phyloP scores from a whole-genome alignment of 2,888 invertebrate species.

The Nematopogon swammerdamellus region DNA sequence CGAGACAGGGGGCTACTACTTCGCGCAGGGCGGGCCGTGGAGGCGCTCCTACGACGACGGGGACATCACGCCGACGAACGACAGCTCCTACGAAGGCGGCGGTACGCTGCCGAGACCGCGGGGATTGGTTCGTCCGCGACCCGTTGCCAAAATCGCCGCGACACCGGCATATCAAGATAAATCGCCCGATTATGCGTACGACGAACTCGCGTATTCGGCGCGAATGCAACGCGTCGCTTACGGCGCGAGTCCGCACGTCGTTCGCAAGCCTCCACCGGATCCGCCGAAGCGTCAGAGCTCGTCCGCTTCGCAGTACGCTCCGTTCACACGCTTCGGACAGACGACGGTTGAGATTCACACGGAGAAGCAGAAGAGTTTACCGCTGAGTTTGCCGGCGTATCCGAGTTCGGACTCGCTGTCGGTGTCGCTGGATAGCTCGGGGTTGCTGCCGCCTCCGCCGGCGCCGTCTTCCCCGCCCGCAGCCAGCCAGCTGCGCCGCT shows the following conservation, averaged over 20 bases:
- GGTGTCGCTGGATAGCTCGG: conserved; percentile 61
- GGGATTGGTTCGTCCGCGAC: conserved; percentile 75
- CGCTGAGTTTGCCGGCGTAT: conserved; percentile 61
- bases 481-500: conserved; percentile 24
- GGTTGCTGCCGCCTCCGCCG: conserved; percentile 63
- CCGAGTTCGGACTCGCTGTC: conserved; percentile 63
- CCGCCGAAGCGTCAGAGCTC: conserved; percentile 72
- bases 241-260: conserved; percentile 69
- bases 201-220: conserved; percentile 47
- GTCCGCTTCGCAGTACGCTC: conserved; percentile 44
- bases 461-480: conserved; percentile 63
- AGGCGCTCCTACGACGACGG: conserved; percentile 84
- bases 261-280: conserved; percentile 76
- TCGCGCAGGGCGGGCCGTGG: conserved; percentile 59
- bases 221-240: conserved; percentile 52
- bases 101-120: conserved; percentile 86
- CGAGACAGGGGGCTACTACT: conserved; percentile 57
- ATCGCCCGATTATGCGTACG: conserved; percentile 45
- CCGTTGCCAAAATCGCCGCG: conserved; percentile 72
- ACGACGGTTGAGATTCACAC: conserved; percentile 60
- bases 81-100: conserved; percentile 65
- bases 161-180: conserved; percentile 48
- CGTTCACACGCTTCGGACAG: conserved; percentile 51
- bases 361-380: conserved; percentile 53
- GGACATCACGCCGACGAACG: conserved; percentile 87